phyloP scores from a whole-genome alignment of 2,113 vertebrate species.

The Corvus moneduloides region DNA sequence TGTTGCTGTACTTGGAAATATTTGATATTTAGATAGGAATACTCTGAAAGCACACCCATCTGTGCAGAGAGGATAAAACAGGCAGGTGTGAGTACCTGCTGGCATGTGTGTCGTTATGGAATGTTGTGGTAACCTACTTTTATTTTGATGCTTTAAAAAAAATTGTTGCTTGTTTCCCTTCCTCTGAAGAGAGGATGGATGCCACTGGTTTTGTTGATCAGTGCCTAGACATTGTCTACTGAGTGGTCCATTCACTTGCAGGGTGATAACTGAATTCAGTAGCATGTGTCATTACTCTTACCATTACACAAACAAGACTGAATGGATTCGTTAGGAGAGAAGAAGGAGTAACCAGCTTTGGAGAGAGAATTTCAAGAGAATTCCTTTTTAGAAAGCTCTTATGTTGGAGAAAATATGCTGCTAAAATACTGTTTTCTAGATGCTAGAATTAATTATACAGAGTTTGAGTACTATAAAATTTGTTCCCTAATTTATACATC shows the following conservation, averaged over 20 bases:
- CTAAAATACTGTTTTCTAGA: background rate
- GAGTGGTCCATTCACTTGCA: background rate
- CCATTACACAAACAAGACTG: background rate
- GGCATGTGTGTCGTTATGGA: background rate
- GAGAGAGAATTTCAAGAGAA: background rate
- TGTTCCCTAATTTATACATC: background rate
- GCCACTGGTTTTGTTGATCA: background rate
- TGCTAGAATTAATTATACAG: background rate
- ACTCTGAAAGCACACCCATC: background rate
- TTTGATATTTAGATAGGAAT: background rate
- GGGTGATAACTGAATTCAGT: background rate
- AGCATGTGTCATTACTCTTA: background rate
- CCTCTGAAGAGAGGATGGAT: background rate
- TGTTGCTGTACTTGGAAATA: background rate
- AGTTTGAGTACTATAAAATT: background rate
- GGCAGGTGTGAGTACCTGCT: background rate
- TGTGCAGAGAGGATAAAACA: background rate
- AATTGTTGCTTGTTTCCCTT: background rate
- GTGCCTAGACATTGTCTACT: background rate
- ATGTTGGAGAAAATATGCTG: background rate
- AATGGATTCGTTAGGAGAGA: background rate
- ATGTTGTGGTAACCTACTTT: background rate
- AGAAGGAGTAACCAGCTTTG: background rate
- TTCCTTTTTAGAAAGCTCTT: background rate
- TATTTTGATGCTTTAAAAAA: background rate